Conservation (phyloP, 2,888 invertebrate species). For the Galeruca laticollis region DNA sequence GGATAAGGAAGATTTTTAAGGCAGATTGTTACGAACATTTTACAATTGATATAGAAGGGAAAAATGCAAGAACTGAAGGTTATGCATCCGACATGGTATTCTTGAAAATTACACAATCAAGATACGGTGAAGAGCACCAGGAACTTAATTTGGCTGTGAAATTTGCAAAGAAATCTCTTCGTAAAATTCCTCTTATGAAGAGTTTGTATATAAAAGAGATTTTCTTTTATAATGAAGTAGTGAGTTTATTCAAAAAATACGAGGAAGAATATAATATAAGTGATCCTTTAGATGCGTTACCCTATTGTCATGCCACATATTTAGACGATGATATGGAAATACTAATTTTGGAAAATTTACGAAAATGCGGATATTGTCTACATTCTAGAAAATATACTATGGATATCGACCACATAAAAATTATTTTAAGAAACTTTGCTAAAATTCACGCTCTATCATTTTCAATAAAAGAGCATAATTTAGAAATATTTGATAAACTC, state of each 20-base stretch:
- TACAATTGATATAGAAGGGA: conserved; percentile 32
- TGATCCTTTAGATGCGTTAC: conserved; percentile 33
- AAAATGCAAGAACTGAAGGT: conserved; percentile 38
- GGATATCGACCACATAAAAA: conserved; percentile 38
- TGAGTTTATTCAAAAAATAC: conserved; percentile 36
- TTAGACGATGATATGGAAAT: conserved; percentile 33
- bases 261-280: conserved; percentile 36
- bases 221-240: conserved; percentile 39
- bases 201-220: conserved; percentile 42
- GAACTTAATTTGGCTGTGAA: conserved; percentile 36
- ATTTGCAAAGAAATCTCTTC: conserved; percentile 30
- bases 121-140: conserved; percentile 3
- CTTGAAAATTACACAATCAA: conserved; percentile 27
- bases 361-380: conserved; percentile 37
- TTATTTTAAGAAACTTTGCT: conserved; percentile 41
- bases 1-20: conserved; percentile 28
- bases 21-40: conserved; percentile 31
- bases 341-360: conserved; percentile 46
- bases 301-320: conserved; percentile 38
- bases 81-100: conserved; percentile 42
- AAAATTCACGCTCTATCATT: conserved; percentile 49
- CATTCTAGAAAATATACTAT: conserved; percentile 37
- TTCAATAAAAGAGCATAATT: conserved; percentile 37
- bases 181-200: conserved; percentile 17
- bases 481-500: conserved; percentile 31